Evolutionary conservation across 35 echinoderm and acorn worm species (phyloP).

Genomic region (Lytechinus pictus): DNA sequence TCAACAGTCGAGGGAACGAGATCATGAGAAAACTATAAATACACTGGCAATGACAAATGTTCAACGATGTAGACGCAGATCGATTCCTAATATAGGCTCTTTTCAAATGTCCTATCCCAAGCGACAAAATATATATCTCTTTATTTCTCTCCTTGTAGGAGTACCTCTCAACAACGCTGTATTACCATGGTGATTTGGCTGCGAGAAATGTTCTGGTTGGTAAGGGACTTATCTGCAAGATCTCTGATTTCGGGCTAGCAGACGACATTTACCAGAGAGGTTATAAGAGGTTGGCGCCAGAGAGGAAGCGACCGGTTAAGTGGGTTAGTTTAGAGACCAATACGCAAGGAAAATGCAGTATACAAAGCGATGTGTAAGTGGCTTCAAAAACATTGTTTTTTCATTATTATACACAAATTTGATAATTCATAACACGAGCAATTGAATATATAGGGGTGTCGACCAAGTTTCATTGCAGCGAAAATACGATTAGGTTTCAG

Average conservation of each 20-base stretch:
- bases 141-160: slow-evolving; percentile 60
- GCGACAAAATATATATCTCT: background rate
- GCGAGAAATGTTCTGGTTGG: slow-evolving; percentile 85
- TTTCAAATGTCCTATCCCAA: background rate
- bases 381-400: background rate
- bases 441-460: background rate
- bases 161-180: slow-evolving; percentile 71
- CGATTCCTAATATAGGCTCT: too few species aligned
- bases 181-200: slow-evolving; percentile 91
- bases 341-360: slow-evolving; percentile 82
- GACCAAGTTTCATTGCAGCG: background rate
- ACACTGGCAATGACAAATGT: background rate
- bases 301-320: slow-evolving; percentile 74
- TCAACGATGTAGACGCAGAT: too few species aligned
- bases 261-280: slow-evolving; percentile 82
- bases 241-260: slow-evolving; percentile 95
- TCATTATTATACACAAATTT: background rate
- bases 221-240: slow-evolving; percentile 75
- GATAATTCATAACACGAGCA: background rate
- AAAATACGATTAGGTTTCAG: too few species aligned
- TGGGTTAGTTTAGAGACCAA: slow-evolving; percentile 97
- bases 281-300: slow-evolving; percentile 76
- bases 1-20: background rate
- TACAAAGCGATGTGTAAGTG: slow-evolving; percentile 96
- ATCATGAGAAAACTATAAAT: too few species aligned